A percentile compares a stretch with the other conserved stretches of the same genome.
These are phyloP conservation scores for Cataglyphis albicans DNA, from an alignment of 2,888 invertebrate genomes.

Conservation along the genomic window DNA sequence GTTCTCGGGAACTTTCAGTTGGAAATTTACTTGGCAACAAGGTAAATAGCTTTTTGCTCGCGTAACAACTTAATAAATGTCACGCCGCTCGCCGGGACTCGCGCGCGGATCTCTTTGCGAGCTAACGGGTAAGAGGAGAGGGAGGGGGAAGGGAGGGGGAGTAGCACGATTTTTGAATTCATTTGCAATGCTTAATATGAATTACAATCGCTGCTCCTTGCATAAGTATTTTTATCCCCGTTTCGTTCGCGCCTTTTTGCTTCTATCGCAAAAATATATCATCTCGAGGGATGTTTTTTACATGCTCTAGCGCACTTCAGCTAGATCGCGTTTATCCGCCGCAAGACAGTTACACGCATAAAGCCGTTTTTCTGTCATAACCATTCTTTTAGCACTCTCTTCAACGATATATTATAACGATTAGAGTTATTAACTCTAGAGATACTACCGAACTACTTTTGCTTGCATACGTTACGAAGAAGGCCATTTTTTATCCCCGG, in stretches of 20 bases:
- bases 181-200: slow-evolving; percentile 51
- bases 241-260: neutral
- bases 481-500: slow-evolving; percentile 25
- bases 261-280: slow-evolving; percentile 42
- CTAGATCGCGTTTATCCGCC: slow-evolving; percentile 34
- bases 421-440: slow-evolving; percentile 43
- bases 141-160: neutral
- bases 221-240: slow-evolving; percentile 15
- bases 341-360: slow-evolving; percentile 41
- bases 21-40: slow-evolving; percentile 40
- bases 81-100: slow-evolving; percentile 30
- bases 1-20: slow-evolving; percentile 66
- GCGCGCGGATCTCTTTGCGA: slow-evolving; percentile 25
- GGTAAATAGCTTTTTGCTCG: slow-evolving; percentile 54
- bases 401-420: slow-evolving; percentile 46
- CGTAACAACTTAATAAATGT: slow-evolving; percentile 55
- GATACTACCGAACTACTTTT: neutral
- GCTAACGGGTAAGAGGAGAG: neutral
- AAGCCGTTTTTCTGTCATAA: slow-evolving; percentile 36
- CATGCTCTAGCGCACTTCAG: slow-evolving; percentile 36
- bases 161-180: slow-evolving; percentile 48
- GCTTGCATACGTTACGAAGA: slow-evolving; percentile 5
- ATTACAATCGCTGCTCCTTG: slow-evolving; percentile 48
- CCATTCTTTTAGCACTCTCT: slow-evolving; percentile 35
- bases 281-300: slow-evolving; percentile 34